Evolutionary conservation across 2,113 vertebrate genomes (phyloP), one percentile per base, ranked within the genome.

Genomic region (Myrmecobius fasciatus): DNA sequence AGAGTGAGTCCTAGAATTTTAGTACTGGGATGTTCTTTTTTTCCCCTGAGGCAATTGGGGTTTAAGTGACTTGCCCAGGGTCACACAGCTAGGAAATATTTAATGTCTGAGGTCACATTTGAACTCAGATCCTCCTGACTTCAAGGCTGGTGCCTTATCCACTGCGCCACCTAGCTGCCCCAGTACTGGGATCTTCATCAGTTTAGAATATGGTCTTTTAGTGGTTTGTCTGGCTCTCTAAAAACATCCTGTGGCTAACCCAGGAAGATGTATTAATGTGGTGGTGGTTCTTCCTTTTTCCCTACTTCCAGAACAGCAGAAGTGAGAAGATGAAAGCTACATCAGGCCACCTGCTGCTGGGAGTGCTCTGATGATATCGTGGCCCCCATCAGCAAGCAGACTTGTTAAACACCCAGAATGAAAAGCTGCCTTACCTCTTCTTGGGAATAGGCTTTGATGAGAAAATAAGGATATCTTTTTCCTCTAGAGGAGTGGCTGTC

Each of bases 301-400:
- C 89, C 53, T 89, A 89, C 89, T 51, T 17, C 49, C 96, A 98
- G 97, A 97, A 98, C 96, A 97, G 94, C 98, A 98, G 97, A 98
- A 97, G 92, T 94, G 97, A 98, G 95, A 98, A 97, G 98, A 98
- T 98, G 97, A 98, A 92, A 98, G 95, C 96, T 95, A 96, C 98
- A 94, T 96, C 98, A 95, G 96, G 97, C 91, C 5, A 20, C 0
- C 89, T 7, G 96, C 96, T 8, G 0, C 36, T 56, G 46, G 46
- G 60, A 93, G 92, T 94, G 90, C 93, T 91, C 95, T 95, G 54
- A 49, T 95, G 43, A 93, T 96, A 14, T 25, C 92, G 94, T 95
- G 48, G 25, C 96, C 97, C 89, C 96, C 95, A 28, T 95, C 43
- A 7, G 95, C 94, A 31, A 94, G 93, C 95, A 96, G 96, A 97